These are phyloP conservation scores for Tetragonisca angustula DNA, from an alignment of 2,888 invertebrate species.

Conservation along the genomic window DNA sequence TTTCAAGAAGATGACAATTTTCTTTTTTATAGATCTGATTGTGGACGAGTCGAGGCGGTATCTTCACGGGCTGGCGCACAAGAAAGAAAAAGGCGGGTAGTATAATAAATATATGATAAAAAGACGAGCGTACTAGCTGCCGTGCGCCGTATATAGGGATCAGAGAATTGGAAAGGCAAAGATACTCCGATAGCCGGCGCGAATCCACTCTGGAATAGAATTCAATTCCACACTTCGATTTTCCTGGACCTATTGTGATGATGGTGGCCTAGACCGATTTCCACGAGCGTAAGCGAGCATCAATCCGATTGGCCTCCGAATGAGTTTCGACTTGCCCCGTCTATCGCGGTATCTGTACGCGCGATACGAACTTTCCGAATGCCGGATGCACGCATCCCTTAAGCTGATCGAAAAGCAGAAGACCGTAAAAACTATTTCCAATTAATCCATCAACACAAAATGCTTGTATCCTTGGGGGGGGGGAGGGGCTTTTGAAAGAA, in stretches of 20 bases:
- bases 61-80: not conserved
- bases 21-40: too few species aligned
- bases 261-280: constrained; percentile 42
- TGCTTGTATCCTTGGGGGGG: not conserved
- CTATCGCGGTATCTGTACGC: constrained; percentile 41
- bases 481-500: too few species aligned
- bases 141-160: constrained; percentile 26
- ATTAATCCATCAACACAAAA: not conserved
- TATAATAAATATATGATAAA: constrained; percentile 31
- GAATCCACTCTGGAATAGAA: constrained; percentile 43
- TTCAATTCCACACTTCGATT: constrained; percentile 59
- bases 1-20: not conserved
- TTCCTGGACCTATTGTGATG: constrained; percentile 40
- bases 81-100: not conserved
- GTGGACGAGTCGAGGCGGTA: not conserved
- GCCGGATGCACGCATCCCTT: constrained; percentile 10
- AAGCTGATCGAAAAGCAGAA: not conserved
- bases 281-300: constrained; percentile 32
- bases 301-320: constrained; percentile 45
- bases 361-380: not conserved
- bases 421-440: not conserved
- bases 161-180: constrained; percentile 48
- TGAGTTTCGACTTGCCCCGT: constrained; percentile 43
- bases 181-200: constrained; percentile 38
- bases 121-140: not conserved